These are phyloP conservation scores for Streptopelia turtur DNA, from an alignment of 2,797 vertebrate genomes.

Conservation along the genomic window DNA sequence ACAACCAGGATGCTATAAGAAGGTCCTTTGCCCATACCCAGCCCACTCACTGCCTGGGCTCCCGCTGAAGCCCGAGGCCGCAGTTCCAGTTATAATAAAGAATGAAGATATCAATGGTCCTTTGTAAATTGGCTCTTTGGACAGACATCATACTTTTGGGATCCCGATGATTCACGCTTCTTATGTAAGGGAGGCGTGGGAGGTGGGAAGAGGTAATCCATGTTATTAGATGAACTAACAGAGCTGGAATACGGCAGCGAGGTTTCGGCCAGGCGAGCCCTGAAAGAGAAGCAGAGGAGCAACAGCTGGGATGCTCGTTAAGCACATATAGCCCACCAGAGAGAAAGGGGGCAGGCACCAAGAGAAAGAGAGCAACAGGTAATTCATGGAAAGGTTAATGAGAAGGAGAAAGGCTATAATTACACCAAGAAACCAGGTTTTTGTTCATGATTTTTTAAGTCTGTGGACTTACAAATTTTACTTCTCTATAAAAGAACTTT, in stretches of 20 bases:
- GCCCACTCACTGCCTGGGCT: neutral
- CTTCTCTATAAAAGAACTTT: neutral
- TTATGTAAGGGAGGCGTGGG: neutral
- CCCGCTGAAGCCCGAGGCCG: neutral
- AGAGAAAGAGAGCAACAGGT: neutral
- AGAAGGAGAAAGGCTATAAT: neutral
- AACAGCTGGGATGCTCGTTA: neutral
- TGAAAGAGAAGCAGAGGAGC: neutral
- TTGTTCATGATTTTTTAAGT: neutral
- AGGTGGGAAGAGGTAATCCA: neutral
- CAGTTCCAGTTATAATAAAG: neutral
- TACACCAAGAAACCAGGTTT: neutral
- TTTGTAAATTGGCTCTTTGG: neutral
- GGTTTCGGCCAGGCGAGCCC: neutral
- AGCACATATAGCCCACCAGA: fast-evolving
- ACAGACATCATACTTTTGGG: neutral
- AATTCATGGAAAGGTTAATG: neutral
- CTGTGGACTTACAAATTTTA: neutral
- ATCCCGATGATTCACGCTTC: fast-evolving
- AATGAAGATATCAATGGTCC: neutral
- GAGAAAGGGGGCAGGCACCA: neutral
- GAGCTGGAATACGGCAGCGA: fast-evolving
- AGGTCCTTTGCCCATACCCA: fast-evolving
- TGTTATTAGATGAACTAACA: neutral
- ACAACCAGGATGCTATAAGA: neutral